phyloP scores from a whole-genome alignment of 2,797 vertebrate species.

The Muscicapa striata region DNA sequence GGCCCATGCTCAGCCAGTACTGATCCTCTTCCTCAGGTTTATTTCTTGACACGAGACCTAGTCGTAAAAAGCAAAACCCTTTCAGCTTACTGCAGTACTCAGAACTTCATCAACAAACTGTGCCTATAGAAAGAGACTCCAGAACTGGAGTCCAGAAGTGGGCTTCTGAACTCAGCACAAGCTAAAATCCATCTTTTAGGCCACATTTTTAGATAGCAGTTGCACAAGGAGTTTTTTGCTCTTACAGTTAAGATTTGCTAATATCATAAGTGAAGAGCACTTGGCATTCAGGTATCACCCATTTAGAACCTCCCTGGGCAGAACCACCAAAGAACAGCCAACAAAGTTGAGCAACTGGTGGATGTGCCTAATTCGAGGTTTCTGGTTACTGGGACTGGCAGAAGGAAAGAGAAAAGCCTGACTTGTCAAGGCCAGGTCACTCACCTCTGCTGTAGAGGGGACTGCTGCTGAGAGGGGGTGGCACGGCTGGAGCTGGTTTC shows the following conservation, averaged over 20 bases:
- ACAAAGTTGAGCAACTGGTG: background rate
- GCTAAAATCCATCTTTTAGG: background rate
- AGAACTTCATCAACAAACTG: background rate
- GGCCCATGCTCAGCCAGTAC: slow-evolving; percentile 98
- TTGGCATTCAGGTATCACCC: background rate
- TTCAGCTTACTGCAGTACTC: background rate
- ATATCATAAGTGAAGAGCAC: background rate
- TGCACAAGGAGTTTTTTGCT: background rate
- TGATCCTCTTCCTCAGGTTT: slow-evolving; percentile 89
- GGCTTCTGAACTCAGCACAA: background rate
- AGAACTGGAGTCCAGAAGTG: background rate
- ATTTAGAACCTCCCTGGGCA: background rate
- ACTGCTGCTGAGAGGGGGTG: slow-evolving; percentile 93
- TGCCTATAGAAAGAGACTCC: background rate
- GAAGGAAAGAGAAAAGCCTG: background rate
- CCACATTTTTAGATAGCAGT: background rate
- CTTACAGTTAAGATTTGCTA: background rate
- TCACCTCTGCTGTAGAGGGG: slow-evolving; percentile 93
- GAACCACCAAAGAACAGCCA: background rate
- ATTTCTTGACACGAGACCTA: slow-evolving; percentile 91
- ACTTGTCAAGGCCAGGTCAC: background rate
- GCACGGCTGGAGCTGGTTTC: slow-evolving; percentile 78
- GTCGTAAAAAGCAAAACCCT: background rate
- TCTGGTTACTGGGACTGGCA: background rate
- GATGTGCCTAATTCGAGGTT: accelerated